phyloP scores from a whole-genome alignment of 2,797 vertebrate genomes.

The Megaceryle alcyon region DNA sequence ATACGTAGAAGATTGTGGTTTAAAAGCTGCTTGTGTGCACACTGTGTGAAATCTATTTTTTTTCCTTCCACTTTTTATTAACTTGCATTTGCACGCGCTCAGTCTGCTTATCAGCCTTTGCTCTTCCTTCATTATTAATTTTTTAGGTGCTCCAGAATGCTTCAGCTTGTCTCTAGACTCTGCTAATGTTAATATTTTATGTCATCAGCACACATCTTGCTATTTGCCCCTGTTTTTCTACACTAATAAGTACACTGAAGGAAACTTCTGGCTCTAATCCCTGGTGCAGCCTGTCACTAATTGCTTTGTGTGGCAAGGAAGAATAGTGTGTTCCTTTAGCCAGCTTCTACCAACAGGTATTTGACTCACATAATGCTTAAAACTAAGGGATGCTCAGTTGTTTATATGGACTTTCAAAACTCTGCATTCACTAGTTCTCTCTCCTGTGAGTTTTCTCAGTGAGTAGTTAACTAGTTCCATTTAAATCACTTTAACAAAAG shows the following conservation, averaged over 20 bases:
- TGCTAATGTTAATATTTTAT: constrained; percentile 21
- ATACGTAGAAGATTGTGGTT: neutral
- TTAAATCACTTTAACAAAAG: constrained; percentile 44
- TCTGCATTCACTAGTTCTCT: neutral
- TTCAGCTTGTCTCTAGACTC: neutral
- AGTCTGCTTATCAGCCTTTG: neutral
- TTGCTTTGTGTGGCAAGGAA: neutral
- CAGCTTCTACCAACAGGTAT: neutral
- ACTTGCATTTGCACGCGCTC: neutral
- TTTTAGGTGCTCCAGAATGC: neutral
- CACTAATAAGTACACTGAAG: neutral
- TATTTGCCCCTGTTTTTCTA: constrained; percentile 10
- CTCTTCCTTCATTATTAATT: neutral
- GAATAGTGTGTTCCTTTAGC: neutral
- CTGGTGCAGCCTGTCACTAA: neutral
- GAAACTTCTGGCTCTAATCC: neutral
- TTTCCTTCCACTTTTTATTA: neutral
- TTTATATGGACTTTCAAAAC: neutral
- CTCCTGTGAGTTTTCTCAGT: neutral
- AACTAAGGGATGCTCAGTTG: neutral
- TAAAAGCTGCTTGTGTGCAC: neutral
- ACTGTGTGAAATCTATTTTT: neutral
- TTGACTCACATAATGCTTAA: neutral
- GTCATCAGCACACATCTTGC: constrained; percentile 25
- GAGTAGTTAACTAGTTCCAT: constrained; percentile 22